Percentiles rank a stretch among this genome's conserved stretches.
phyloP scores from a whole-genome alignment of 2,113 vertebrate genomes.

The Panurus biarmicus region DNA sequence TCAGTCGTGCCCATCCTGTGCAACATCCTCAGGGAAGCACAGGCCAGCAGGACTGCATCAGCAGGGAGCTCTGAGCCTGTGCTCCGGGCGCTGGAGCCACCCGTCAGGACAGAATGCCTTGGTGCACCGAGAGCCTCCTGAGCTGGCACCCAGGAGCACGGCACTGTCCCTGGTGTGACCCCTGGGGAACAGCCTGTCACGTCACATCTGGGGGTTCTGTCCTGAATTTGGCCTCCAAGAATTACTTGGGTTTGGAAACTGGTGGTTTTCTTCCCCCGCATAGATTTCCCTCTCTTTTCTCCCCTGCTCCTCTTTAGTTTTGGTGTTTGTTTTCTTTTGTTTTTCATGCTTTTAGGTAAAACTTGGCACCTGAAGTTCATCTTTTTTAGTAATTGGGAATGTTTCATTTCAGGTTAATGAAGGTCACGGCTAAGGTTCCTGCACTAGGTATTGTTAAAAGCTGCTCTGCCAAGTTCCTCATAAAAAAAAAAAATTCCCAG shows the following conservation, averaged over 20 bases:
- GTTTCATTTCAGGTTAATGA: not conserved
- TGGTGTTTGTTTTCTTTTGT: not conserved
- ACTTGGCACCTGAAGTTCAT: not conserved
- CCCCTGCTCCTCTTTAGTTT: not conserved
- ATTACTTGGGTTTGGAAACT: not conserved
- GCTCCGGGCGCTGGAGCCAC: not conserved
- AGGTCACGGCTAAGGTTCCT: not conserved
- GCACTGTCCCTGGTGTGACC: not conserved
- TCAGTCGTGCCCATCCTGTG: not conserved
- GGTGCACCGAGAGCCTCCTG: not conserved
- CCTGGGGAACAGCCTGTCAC: not conserved
- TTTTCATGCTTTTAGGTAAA: not conserved
- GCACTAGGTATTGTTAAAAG: not conserved
- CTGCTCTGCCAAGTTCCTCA: not conserved
- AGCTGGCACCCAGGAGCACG: not conserved
- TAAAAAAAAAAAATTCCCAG: slow-evolving; percentile 1
- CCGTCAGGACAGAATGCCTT: fast-evolving
- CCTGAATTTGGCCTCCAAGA: not conserved
- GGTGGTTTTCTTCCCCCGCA: not conserved
- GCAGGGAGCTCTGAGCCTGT: not conserved
- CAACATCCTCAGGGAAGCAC: not conserved
- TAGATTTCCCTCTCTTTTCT: not conserved
- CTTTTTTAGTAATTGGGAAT: not conserved
- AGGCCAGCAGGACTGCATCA: not conserved
- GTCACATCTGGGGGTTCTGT: not conserved